Evolutionary conservation across 2,113 vertebrate species (phyloP).

Genomic region (Nothobranchius furzeri): DNA sequence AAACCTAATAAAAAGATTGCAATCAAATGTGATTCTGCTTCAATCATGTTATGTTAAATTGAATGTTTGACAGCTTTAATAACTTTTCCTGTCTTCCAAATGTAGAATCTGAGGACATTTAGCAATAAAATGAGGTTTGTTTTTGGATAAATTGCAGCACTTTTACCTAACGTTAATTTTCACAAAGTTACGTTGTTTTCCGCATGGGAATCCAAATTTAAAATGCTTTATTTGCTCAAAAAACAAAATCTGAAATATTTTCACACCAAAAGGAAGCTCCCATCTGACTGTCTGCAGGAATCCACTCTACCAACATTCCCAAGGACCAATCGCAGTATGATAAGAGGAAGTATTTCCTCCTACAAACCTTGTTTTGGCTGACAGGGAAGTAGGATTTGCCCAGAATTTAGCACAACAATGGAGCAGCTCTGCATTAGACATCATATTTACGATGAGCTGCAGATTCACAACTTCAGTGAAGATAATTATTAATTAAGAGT

Average conservation of each 20-base stretch:
- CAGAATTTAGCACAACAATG: conserved; percentile 19
- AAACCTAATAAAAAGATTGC: neutral
- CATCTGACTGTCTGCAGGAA: neutral
- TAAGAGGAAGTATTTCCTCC: conserved; percentile 31
- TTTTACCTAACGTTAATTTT: too few relatives aligned
- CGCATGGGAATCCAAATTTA: neutral
- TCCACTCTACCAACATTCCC: conserved; percentile 3
- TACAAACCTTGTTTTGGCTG: conserved; percentile 11
- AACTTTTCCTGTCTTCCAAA: too few relatives aligned
- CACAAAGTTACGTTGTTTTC: neutral
- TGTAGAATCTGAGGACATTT: too few relatives aligned
- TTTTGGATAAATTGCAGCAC: too few relatives aligned
- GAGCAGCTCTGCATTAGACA: conserved; percentile 4
- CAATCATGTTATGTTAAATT: neutral
- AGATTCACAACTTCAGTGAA: too few relatives aligned
- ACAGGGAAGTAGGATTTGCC: neutral
- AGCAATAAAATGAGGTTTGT: too few relatives aligned
- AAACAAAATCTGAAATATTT: neutral
- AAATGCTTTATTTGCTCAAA: neutral
- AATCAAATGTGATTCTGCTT: neutral
- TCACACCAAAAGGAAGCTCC: conserved; percentile 48
- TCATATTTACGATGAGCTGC: too few relatives aligned
- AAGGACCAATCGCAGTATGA: conserved; percentile 5
- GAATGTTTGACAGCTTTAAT: too few relatives aligned
- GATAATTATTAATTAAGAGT: too few relatives aligned